Conservation (phyloP, 2,113 vertebrate species). For the Passer montanus region DNA sequence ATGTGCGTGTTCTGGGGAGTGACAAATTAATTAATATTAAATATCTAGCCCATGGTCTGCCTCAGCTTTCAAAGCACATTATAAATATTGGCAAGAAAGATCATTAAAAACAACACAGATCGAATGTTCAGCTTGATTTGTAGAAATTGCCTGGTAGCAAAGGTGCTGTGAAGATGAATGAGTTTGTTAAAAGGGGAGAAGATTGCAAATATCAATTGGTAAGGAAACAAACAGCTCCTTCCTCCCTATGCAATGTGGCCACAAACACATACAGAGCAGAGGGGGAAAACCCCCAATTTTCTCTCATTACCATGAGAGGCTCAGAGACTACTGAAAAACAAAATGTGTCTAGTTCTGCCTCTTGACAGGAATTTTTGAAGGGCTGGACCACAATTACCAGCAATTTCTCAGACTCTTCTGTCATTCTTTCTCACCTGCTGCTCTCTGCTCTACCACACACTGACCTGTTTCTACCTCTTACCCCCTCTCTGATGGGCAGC, state of each 20-base stretch:
- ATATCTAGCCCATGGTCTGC: not conserved
- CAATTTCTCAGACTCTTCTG: not conserved
- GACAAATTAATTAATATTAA: conserved; percentile 33
- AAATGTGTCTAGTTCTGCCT: not conserved
- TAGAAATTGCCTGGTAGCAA: conserved; percentile 37
- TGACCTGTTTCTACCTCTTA: not conserved
- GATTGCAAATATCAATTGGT: not conserved
- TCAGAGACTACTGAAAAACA: not conserved
- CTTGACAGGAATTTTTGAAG: not conserved
- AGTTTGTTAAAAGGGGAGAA: conserved; percentile 18
- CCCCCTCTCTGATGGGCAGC: not conserved
- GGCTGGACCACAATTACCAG: not conserved
- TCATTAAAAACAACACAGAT: conserved; percentile 58
- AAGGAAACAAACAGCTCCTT: not conserved
- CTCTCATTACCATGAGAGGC: not conserved
- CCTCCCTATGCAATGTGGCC: not conserved
- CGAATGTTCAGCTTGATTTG: conserved; percentile 27
- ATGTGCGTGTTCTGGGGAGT: not conserved
- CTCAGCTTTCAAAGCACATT: conserved; percentile 37
- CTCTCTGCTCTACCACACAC: not conserved
- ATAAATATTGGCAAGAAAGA: conserved; percentile 43
- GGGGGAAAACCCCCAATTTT: not conserved
- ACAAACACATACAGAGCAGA: not conserved
- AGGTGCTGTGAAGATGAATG: conserved; percentile 50
- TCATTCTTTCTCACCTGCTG: not conserved